A percentile compares a stretch with the other conserved stretches of the same genome.
Evolutionary conservation across 2,888 invertebrate genomes (phyloP).

Genomic region (Aelia acuminata): DNA sequence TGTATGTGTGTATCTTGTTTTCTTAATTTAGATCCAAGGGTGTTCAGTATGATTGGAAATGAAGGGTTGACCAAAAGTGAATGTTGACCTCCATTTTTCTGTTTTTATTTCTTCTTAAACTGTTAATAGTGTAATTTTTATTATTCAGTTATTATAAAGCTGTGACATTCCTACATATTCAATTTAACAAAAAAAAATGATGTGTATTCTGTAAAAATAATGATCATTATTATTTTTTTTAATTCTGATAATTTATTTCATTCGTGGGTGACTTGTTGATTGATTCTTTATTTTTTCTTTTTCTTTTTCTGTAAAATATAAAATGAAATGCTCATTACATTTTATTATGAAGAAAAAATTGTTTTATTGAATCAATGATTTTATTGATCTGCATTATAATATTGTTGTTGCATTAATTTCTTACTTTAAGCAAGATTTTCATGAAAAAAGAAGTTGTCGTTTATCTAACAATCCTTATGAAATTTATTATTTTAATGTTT

Average conservation of each 20-base stretch:
- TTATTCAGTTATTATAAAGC: background rate
- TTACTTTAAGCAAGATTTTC: no score
- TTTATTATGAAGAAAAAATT: background rate
- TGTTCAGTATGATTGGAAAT: no score
- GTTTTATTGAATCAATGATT: background rate
- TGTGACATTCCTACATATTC: background rate
- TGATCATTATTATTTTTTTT: background rate
- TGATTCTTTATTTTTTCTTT: background rate
- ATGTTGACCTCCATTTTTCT: background rate
- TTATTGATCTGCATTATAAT: no score
- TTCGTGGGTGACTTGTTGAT: background rate
- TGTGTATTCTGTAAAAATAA: background rate
- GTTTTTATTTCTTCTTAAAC: background rate
- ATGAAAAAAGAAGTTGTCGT: no score
- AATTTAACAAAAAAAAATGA: background rate
- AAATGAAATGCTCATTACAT: conserved; percentile 20
- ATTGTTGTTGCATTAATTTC: no score
- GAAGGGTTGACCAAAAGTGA: no score
- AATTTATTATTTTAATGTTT: no score
- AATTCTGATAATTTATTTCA: background rate
- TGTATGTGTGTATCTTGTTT: background rate
- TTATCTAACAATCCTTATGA: no score
- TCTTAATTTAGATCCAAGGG: background rate
- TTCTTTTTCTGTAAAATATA: background rate
- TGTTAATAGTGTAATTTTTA: background rate